A percentile compares a stretch with the other conserved stretches of the same genome.
phyloP scores from a whole-genome alignment of 2,888 invertebrate species.

The Eubasilissa splendida region DNA sequence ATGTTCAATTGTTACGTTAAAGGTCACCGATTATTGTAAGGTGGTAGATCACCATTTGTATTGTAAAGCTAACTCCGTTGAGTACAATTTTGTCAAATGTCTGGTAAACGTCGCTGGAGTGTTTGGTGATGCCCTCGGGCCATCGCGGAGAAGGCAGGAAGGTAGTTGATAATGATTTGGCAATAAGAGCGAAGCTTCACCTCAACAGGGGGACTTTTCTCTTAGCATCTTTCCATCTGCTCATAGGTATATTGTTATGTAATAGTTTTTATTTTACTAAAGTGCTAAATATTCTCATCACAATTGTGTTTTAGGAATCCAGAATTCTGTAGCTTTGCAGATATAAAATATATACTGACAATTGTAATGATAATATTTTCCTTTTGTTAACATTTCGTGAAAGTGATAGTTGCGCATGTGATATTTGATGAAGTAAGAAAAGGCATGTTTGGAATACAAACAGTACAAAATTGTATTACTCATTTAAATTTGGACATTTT shows the following conservation, averaged over 20 bases:
- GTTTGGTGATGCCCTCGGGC: slow-evolving; percentile 1
- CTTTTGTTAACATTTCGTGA: slow-evolving; percentile 37
- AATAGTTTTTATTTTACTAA: slow-evolving; percentile 46
- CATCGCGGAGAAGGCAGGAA: no score
- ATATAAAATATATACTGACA: slow-evolving; percentile 17
- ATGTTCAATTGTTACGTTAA: no score
- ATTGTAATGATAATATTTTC: slow-evolving; percentile 44
- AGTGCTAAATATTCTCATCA: slow-evolving; percentile 43
- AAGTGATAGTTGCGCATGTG: slow-evolving; percentile 49
- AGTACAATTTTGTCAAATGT: slow-evolving; percentile 55
- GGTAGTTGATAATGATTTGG: slow-evolving; percentile 18
- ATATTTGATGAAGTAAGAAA: slow-evolving; percentile 52
- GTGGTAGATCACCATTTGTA: not conserved
- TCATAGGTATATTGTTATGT: slow-evolving; percentile 46
- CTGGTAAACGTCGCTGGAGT: slow-evolving; percentile 40
- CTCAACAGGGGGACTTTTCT: slow-evolving; percentile 10
- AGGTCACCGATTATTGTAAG: no score
- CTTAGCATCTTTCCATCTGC: slow-evolving; percentile 48
- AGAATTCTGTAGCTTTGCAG: slow-evolving; percentile 12
- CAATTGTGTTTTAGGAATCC: slow-evolving; percentile 25
- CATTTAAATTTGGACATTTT: slow-evolving; percentile 56
- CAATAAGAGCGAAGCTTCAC: slow-evolving; percentile 31
- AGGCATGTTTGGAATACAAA: slow-evolving; percentile 54
- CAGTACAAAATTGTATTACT: slow-evolving; percentile 59
- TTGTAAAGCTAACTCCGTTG: slow-evolving; percentile 27